Conservation (phyloP, 1,140 invertebrate genomes). For the Drosophila pachea region DNA sequence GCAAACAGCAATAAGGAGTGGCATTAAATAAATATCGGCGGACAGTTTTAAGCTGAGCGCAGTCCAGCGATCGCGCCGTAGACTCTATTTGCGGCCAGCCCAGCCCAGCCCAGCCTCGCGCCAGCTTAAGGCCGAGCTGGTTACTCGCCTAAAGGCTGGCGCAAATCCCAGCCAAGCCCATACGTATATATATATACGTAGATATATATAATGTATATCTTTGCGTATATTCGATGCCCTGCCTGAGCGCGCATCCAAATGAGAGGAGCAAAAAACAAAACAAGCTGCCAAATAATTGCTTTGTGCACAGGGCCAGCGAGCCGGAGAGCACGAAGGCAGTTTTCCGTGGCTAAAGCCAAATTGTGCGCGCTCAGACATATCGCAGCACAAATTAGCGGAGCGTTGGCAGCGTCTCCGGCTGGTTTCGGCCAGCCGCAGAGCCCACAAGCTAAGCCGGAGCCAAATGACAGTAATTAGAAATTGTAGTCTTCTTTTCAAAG, state of each 20-base stretch:
- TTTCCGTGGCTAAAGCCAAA: conserved; percentile 8
- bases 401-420: conserved; percentile 13
- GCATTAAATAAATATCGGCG: conserved; percentile 58
- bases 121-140: too few species aligned
- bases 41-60: conserved; percentile 48
- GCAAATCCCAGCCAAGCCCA: too few species aligned
- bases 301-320: not conserved
- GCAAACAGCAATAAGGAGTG: conserved; percentile 26
- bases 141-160: too few species aligned
- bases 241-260: not conserved
- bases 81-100: too few species aligned
- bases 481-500: conserved; percentile 43
- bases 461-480: conserved; percentile 76
- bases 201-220: not conserved
- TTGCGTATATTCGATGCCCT: not conserved
- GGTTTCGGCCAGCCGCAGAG: conserved; percentile 34
- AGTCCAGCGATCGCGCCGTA: conserved; percentile 19
- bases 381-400: conserved; percentile 18
- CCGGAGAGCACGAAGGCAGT: not conserved
- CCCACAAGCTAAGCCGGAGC: conserved; percentile 48
- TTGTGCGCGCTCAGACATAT: conserved; percentile 14
- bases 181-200: too few species aligned
- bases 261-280: not conserved
- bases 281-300: conserved; percentile 39
- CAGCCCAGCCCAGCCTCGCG: too few species aligned